Base-by-base conservation (phyloP, 2,888 invertebrate species). In the Drosophila lacicola region DNA sequence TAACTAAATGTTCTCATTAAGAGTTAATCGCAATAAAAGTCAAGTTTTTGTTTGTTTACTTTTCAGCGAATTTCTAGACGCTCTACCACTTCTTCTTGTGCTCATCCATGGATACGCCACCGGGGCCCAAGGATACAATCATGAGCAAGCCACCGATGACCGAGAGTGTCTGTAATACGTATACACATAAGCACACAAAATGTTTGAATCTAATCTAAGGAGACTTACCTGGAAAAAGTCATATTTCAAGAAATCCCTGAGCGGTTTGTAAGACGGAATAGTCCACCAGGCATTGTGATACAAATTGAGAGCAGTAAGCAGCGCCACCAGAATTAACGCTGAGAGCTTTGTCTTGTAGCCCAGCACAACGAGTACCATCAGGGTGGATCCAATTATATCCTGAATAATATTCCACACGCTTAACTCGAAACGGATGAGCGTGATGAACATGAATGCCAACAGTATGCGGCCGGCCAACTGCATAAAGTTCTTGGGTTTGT, bases 231-330 rank as follows among this genome's bases (percentile, higher is more conserved):
- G 99, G 96, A 99, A 99, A 94, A 99, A 99, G 93, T 99, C 99
- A 92, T 99, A 99, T 94, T 99, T 99, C 82, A 99, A 96, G 94
- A 99, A 99, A 94, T 99, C 99, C 92, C 99, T 94, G 84, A 99
- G 96, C 58, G 99, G 98, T 90, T 98, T 98, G 93, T 98, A 97
- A 8, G 96, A 95, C 4, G 99, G 98, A 91, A 99, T 96, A 88
- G 95, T 95, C 99, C 99, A 99, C 97, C 98, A 99, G 78, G 98
- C 97, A 93, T 99, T 99, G 93, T 99, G 97, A 93, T 98, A 99
- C 81, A 99, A 94, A 93, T 99, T 99, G 88, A 99, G 95, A 47
- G 96, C 94, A 4, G 96, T 94, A 55, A 99, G 94, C 93, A 99
- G 95, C 53, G 97, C 92, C 55, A 99, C 99, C 77, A 99, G 94